Percentiles rank a stretch among this genome's conserved stretches.
These are phyloP conservation scores for Azorinus chamasolen DNA, from an alignment of 2,888 invertebrate genomes.

Conservation along the genomic window DNA sequence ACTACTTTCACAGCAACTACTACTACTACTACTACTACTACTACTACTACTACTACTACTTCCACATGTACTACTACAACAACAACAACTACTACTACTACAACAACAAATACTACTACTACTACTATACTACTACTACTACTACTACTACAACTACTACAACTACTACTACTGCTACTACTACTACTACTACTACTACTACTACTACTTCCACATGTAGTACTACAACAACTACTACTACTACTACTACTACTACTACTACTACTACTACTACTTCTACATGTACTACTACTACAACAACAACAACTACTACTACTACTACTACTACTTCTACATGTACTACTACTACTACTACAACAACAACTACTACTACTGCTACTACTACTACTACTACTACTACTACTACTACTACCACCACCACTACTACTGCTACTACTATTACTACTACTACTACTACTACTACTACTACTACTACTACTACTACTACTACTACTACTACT, in stretches of 20 bases:
- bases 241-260: slow-evolving; percentile 33
- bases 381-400: slow-evolving; percentile 41
- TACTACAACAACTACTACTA: slow-evolving; percentile 42
- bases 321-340: slow-evolving; percentile 34
- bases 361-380: slow-evolving; percentile 42
- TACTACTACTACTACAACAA: slow-evolving; percentile 43
- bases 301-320: slow-evolving; percentile 40
- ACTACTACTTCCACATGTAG: slow-evolving; percentile 18
- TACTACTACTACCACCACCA: slow-evolving; percentile 44
- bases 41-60: slow-evolving; percentile 17
- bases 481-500: slow-evolving; percentile 38
- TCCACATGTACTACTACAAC: slow-evolving; percentile 27
- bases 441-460: slow-evolving; percentile 40
- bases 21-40: slow-evolving; percentile 49
- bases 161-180: slow-evolving; percentile 47
- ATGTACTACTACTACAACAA: slow-evolving; percentile 17
- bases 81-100: slow-evolving; percentile 46
- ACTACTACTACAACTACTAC: slow-evolving; percentile 40
- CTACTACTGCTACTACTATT: slow-evolving; percentile 48
- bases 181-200: slow-evolving; percentile 43
- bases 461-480: slow-evolving; percentile 38
- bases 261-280: slow-evolving; percentile 34
- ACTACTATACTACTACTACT: no score
- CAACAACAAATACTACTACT: no score
- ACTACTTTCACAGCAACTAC: slow-evolving; percentile 39